A percentile compares a stretch with the other conserved stretches of the same genome.
Conservation (phyloP, 2,888 invertebrate species). For the Stenodera caucasica region DNA sequence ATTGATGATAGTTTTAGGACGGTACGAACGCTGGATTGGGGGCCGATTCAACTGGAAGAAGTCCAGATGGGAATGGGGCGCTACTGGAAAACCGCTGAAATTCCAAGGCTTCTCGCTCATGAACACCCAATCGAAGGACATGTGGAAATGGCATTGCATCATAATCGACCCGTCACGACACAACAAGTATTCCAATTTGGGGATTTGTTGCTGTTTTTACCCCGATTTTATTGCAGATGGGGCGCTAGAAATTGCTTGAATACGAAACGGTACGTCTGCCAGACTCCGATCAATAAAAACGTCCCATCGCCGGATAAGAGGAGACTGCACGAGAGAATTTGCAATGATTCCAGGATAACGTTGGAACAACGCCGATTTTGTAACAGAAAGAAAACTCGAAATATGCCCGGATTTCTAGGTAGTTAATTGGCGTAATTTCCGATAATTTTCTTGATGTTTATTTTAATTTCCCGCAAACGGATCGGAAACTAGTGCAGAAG, state of each 20-base stretch:
- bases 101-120: constrained; percentile 72
- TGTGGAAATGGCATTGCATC: constrained; percentile 70
- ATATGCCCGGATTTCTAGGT: constrained; percentile 19
- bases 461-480: neutral
- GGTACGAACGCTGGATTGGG: constrained; percentile 74
- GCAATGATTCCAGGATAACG: neutral
- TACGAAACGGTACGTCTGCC: constrained; percentile 35
- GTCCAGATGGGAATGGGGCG: constrained; percentile 75
- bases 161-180: constrained; percentile 63
- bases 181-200: constrained; percentile 27
- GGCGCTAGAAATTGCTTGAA: constrained; percentile 19
- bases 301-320: neutral
- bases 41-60: constrained; percentile 74
- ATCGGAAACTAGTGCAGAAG: constrained; percentile 14
- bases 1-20: constrained; percentile 43
- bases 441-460: neutral
- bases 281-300: constrained; percentile 12
- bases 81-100: constrained; percentile 66
- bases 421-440: neutral
- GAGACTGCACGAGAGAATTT: neutral
- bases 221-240: constrained; percentile 25
- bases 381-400: neutral
- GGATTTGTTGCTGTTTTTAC: no score
- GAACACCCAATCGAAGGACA: constrained; percentile 58
- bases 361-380: constrained; percentile 5